Percentiles rank a stretch among this genome's conserved stretches.
These are phyloP conservation scores for Sinocyclocheilus maitianheensis DNA, from an alignment of 2,113 vertebrate genomes.

Conservation along the genomic window DNA sequence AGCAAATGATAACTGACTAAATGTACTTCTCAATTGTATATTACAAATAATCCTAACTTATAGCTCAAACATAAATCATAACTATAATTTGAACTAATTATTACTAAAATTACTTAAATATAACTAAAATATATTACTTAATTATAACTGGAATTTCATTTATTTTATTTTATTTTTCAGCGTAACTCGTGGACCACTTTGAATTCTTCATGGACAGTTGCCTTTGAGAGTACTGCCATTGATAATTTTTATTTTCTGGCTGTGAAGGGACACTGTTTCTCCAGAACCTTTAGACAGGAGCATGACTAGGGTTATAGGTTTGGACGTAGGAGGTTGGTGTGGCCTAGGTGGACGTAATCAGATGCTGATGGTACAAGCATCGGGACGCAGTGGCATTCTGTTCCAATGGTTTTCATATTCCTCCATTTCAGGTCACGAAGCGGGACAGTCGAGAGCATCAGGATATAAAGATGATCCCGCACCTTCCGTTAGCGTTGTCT, in stretches of 20 bases:
- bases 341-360: not conserved
- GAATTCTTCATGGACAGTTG: not conserved
- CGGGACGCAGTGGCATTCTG: conserved; percentile 12
- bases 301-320: not conserved
- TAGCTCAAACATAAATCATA: no score
- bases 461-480: conserved; percentile 46
- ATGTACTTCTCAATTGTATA: no score
- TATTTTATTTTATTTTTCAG: not conserved
- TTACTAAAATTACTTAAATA: no score
- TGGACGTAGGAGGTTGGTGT: not conserved
- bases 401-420: not conserved
- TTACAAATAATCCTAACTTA: no score
- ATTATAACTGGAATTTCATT: not conserved
- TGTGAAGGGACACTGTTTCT: not conserved
- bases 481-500: conserved; percentile 29
- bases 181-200: not conserved
- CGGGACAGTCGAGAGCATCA: conserved; percentile 35
- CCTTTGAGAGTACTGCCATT: not conserved
- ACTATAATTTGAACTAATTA: no score
- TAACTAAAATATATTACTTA: not conserved
- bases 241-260: not conserved
- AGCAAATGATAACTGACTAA: no score
- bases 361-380: not conserved
- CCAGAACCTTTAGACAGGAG: not conserved
- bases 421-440: conserved; percentile 8